phyloP scores from a whole-genome alignment of 2,113 vertebrate genomes.

The Setophaga petechia region DNA sequence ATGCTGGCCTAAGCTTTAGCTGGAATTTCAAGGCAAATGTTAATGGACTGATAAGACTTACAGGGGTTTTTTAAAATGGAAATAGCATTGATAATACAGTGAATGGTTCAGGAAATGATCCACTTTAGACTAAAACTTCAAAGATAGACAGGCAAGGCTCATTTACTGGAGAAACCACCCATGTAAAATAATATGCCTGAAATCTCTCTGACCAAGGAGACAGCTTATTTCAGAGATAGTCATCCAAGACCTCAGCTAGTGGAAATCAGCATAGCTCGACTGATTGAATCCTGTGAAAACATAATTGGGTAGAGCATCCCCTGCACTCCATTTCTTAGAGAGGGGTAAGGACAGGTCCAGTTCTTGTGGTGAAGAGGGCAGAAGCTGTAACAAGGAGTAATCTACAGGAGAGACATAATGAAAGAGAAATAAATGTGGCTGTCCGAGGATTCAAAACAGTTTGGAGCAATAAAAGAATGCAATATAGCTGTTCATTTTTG shows the following conservation, averaged over 20 bases:
- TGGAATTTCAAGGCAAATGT: conserved; percentile 46
- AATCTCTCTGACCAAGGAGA: conserved; percentile 25
- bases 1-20: conserved; percentile 10
- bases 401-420: background rate
- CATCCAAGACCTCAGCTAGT: conserved; percentile 2
- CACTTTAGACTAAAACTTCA: conserved; percentile 48
- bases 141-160: conserved; percentile 9
- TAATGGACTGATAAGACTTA: conserved; percentile 47
- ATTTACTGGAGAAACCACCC: conserved; percentile 11
- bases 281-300: conserved; percentile 13
- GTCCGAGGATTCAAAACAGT: background rate
- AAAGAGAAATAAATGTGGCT: background rate
- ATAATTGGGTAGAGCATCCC: background rate
- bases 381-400: background rate
- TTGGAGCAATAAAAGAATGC: background rate
- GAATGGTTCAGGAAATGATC: conserved; percentile 47
- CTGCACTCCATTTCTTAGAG: background rate
- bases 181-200: conserved; percentile 45
- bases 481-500: background rate
- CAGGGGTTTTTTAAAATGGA: background rate
- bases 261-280: conserved; percentile 23
- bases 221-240: conserved; percentile 46
- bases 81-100: conserved; percentile 18
- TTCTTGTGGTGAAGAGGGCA: background rate
- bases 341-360: background rate